Percentiles rank a stretch among this genome's conserved stretches.
Conservation (phyloP, 2,797 vertebrate genomes). For the Sebastiscus tertius region DNA sequence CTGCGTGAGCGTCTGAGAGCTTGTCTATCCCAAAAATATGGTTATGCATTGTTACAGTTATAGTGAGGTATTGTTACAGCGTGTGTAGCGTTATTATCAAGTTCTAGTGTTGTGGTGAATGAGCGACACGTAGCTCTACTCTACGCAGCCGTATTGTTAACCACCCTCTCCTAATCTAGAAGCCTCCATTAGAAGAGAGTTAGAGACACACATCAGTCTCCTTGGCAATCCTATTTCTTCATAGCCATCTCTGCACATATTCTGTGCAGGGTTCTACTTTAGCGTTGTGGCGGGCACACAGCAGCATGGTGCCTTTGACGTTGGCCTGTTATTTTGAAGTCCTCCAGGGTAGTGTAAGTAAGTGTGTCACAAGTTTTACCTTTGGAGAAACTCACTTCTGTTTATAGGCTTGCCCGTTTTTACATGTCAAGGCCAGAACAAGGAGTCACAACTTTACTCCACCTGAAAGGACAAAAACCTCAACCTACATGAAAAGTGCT, state of each 20-base stretch:
- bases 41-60: conserved; percentile 7
- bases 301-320: conserved; percentile 11
- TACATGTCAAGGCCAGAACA: conserved; percentile 12
- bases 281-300: background rate
- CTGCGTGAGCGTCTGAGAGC: background rate
- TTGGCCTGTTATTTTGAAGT: conserved; percentile 19
- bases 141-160: background rate
- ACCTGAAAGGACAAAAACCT: conserved; percentile 12
- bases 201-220: background rate
- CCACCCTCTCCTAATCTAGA: background rate
- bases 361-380: conserved; percentile 58
- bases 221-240: background rate
- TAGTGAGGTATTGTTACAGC: conserved; percentile 1
- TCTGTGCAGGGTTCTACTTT: background rate
- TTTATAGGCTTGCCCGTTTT: conserved; percentile 39
- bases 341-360: conserved; percentile 14
- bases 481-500: conserved; percentile 37
- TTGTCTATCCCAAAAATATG: background rate
- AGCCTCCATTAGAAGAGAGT: background rate
- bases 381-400: conserved; percentile 34
- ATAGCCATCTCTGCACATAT: background rate
- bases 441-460: conserved; percentile 17
- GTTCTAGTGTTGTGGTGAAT: background rate
- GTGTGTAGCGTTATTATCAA: background rate
- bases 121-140: background rate